Evolutionary conservation across 2,888 invertebrate species (phyloP), one percentile per base, ranked within the genome.

Genomic region (Sphinx pinastri): DNA sequence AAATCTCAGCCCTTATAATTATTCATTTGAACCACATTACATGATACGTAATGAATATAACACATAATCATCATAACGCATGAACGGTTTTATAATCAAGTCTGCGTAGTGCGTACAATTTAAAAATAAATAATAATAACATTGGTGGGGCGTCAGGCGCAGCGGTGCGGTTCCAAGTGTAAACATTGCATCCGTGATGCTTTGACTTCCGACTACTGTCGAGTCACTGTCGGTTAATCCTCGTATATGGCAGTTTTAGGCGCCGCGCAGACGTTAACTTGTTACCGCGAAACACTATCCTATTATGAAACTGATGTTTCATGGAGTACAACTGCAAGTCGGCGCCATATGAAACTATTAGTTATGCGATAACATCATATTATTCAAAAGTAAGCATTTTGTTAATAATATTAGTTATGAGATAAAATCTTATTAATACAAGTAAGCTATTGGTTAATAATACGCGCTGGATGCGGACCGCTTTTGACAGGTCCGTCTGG

Each of bases 41-140:
- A 57, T 25, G 55, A 55, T 55, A 55, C 19, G 19, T 25, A 25
- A 19, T 13, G 57, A 19, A 57, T 13, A 25, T 57, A 25, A 14
- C 14, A 51, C 38, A 38, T 38, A 38, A 38, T 19, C 8, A 19
- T 19, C 19, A 55, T 19, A 55, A 11, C 19, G 11, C n/a, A 47
- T 16, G 11, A 49, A 19, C 49, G 45, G 19, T 49, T 60, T 47
- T 60, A 47, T 60, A 19, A 49, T 49, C 19, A 49, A 63, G 16
- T 47, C 47, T 55, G 19, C 19, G 19, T 55, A 55, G 11, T 63
- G 71, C 76, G 86, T 82, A 82, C 49, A 63, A 49, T 63, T 63
- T 88, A 90, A 91, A 92, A 91, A 92, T 91, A 91, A 91, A 91
- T 90, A 87, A 89, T 91, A 88, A 90, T 88, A 89, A 88, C 88